Conservation (phyloP, 2,797 vertebrate species). For the Enteromius thamalakanensis region DNA sequence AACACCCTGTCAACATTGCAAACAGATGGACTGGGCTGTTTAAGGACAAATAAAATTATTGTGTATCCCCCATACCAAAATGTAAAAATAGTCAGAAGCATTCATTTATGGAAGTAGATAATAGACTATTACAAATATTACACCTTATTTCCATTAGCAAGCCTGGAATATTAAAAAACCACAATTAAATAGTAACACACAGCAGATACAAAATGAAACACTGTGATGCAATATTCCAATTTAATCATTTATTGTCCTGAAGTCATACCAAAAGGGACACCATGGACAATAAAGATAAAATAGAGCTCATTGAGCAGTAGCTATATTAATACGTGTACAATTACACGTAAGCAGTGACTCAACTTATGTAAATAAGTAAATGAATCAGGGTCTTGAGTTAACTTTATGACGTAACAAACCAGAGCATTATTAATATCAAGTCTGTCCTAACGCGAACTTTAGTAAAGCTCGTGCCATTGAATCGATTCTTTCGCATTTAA, state of each 20-base stretch:
- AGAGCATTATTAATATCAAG: not conserved
- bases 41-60: not conserved
- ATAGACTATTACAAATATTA: not conserved
- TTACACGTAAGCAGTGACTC: slow-evolving; percentile 50
- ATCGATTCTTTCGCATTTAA: not conserved
- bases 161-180: not conserved
- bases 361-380: not conserved
- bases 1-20: slow-evolving; percentile 19
- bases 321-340: slow-evolving; percentile 16
- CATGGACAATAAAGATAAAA: slow-evolving; percentile 8
- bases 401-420: not conserved
- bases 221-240: not conserved
- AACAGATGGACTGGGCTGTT: not conserved
- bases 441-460: slow-evolving; percentile 4
- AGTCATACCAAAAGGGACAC: not conserved
- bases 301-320: not conserved
- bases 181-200: slow-evolving; percentile 26
- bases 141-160: not conserved
- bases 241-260: not conserved
- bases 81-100: not conserved
- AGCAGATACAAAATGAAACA: not conserved
- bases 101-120: not conserved
- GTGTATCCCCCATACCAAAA: not conserved
- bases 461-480: not conserved
- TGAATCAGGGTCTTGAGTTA: not conserved